Conservation (phyloP, 2,113 vertebrate genomes). For the Paracyprichromis sp. region DNA sequence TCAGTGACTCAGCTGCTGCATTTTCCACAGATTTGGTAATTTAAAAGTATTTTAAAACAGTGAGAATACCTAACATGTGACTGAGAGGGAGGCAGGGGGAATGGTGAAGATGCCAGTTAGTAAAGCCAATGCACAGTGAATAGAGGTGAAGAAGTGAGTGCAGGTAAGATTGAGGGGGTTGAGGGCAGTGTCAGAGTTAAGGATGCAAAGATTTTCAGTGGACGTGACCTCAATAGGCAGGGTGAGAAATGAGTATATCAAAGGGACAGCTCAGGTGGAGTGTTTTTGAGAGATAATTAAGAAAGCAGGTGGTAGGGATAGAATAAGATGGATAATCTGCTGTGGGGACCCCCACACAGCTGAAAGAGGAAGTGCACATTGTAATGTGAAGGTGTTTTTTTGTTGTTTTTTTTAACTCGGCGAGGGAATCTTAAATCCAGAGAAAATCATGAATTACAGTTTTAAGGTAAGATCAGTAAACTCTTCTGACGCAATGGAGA, state of each 20-base stretch:
- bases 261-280: background rate
- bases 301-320: background rate
- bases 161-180: background rate
- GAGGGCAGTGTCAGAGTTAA: background rate
- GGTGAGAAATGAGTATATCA: background rate
- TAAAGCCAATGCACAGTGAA: background rate
- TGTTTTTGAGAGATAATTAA: background rate
- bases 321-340: background rate
- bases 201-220: background rate
- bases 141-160: background rate
- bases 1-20: background rate
- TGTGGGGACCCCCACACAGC: background rate
- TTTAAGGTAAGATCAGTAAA: background rate
- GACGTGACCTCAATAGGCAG: background rate
- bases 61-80: background rate
- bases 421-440: background rate
- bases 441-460: background rate
- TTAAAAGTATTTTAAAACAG: background rate
- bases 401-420: accelerated
- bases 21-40: background rate
- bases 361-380: background rate
- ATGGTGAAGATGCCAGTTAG: background rate
- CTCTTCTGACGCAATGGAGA: background rate
- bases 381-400: background rate
- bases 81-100: background rate